Evolutionary conservation across 2,797 vertebrate genomes (phyloP).

Genomic region (Alosa sapidissima): DNA sequence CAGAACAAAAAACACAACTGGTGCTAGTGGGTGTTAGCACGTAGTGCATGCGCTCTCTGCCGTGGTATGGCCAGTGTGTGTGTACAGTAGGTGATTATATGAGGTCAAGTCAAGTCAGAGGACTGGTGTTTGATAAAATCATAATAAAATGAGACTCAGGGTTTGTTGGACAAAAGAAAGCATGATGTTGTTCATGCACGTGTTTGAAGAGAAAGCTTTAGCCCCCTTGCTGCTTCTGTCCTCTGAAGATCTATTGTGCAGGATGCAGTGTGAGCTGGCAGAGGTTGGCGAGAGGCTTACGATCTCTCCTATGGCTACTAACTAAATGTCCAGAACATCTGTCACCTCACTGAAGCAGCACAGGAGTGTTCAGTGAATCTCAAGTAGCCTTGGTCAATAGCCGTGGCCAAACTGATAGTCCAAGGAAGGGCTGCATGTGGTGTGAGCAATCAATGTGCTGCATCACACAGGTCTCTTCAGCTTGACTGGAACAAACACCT

Average conservation of each 20-base stretch:
- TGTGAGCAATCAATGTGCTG: not conserved
- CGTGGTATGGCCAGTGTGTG: not conserved
- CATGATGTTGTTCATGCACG: conserved; percentile 6
- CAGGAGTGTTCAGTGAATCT: not conserved
- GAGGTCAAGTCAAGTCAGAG: not conserved
- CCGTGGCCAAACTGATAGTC: not conserved
- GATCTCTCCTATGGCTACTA: not conserved
- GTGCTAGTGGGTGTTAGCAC: not conserved
- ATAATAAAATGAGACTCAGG: not conserved
- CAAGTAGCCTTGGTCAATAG: not conserved
- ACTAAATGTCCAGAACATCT: not conserved
- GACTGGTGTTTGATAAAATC: not conserved
- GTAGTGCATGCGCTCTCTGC: not conserved
- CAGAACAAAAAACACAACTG: not conserved
- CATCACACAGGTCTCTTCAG: conserved; percentile 17
- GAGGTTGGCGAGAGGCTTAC: not conserved
- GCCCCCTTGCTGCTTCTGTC: not conserved
- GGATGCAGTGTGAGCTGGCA: not conserved
- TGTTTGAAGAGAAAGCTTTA: not conserved
- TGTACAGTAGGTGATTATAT: not conserved
- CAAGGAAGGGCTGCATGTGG: not conserved
- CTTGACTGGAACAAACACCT: conserved; percentile 47
- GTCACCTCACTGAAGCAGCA: not conserved
- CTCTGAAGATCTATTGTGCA: not conserved
- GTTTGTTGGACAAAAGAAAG: not conserved